Percentiles rank a stretch among this genome's conserved stretches.
phyloP scores from a whole-genome alignment of 2,113 vertebrate genomes.

The Castor canadensis region DNA sequence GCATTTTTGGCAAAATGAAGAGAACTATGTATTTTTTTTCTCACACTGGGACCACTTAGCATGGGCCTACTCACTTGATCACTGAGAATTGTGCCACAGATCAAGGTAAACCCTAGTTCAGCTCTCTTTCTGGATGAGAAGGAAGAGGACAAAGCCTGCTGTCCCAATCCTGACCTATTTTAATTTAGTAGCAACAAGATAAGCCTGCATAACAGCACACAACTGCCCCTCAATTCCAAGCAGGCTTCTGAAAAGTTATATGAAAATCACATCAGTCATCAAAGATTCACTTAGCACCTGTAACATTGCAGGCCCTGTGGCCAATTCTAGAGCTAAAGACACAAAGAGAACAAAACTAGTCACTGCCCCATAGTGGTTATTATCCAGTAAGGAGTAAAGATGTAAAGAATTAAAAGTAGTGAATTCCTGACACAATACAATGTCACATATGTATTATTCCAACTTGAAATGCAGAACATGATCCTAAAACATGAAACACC shows the following conservation, averaged over 20 bases:
- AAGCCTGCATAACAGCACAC: neutral
- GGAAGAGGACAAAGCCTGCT: neutral
- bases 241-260: neutral
- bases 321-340: neutral
- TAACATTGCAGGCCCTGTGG: neutral
- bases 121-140: neutral
- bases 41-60: slow-evolving; percentile 16
- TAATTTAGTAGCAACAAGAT: neutral
- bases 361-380: neutral
- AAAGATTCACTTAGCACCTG: neutral
- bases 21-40: neutral
- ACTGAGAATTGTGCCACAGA: neutral
- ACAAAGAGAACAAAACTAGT: neutral
- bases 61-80: slow-evolving; percentile 36
- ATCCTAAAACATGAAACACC: neutral
- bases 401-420: neutral
- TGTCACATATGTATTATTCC: neutral
- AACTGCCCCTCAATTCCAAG: neutral
- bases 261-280: slow-evolving; percentile 28
- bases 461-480: neutral
- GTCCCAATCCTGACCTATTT: neutral
- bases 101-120: neutral
- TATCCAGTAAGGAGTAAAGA: neutral
- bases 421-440: neutral
- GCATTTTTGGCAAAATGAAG: slow-evolving; percentile 53